These are phyloP conservation scores for Hymenopus coronatus DNA, from an alignment of 2,888 invertebrate genomes.

Conservation along the genomic window DNA sequence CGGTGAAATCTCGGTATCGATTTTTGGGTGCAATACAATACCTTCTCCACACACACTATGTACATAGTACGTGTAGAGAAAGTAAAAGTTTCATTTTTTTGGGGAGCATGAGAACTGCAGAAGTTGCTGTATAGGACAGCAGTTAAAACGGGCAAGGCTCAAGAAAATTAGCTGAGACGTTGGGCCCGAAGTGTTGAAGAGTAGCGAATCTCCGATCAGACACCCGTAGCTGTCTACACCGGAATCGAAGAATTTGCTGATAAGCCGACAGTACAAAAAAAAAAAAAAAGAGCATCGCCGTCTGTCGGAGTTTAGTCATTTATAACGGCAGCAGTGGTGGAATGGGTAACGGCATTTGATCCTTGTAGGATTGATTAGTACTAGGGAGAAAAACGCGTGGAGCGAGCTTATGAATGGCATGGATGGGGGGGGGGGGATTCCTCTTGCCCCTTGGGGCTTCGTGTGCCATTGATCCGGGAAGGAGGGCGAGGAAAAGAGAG, in stretches of 20 bases:
- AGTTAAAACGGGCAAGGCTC: not conserved
- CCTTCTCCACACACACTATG: too few species aligned
- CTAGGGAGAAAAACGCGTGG: not conserved
- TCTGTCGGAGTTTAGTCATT: not conserved
- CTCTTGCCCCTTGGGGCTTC: conserved; percentile 5
- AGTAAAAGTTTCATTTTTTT: too few species aligned
- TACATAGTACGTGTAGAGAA: too few species aligned
- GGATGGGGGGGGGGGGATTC: not conserved
- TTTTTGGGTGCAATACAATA: too few species aligned
- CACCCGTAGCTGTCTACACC: not conserved
- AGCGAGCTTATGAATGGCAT: not conserved
- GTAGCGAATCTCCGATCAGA: not conserved
- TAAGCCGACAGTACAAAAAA: not conserved
- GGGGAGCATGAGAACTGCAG: too few species aligned
- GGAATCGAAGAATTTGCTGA: not conserved
- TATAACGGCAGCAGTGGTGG: not conserved
- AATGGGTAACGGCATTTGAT: conserved; percentile 1
- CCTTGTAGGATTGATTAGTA: conserved; percentile 3
- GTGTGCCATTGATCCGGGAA: conserved; percentile 2
- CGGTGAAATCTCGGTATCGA: too few species aligned
- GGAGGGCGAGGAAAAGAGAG: not conserved
- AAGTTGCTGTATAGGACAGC: not conserved
- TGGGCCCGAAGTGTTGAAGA: not conserved
- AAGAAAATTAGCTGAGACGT: not conserved
- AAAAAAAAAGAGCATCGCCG: not conserved